Evolutionary conservation across 2,888 invertebrate genomes (phyloP), one percentile per base, ranked within the genome.

Genomic region (Drosophila atripex): DNA sequence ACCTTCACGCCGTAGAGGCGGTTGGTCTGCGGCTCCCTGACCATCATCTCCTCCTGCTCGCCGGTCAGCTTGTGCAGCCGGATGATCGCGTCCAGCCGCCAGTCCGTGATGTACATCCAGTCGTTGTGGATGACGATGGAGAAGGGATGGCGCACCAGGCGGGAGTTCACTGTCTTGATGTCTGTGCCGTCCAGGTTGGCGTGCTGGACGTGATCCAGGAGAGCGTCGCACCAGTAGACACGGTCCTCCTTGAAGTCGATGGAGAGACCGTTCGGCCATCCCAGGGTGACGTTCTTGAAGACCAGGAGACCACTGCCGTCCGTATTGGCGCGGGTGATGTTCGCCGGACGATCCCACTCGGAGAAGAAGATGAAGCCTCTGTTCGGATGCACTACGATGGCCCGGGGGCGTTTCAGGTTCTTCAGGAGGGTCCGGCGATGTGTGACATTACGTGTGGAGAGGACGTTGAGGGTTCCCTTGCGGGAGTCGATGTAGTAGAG

Each of bases 181-280:
- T 98, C 97, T 0, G 94, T 95, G 0, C 99, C 99, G 89, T 98
- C 97, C 4, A 98, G 93, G 82, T 95, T 95, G 0, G 98, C 95
- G 90, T 98, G 98, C 88, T 98, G 98, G 0, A 99, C 97, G 91
- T 99, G 98, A 91, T 99, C 99, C 7, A 99, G 93, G 2, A 98
- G 92, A 3, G 99, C 99, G 90, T 99, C 99, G 88, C 98, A 98
- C 99, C 99, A 99, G 91, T 99, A 99, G 0, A 99, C 93, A 12
- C 98, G 93, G 90, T 98, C 96, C 16, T 94, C 94, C 38, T 93
- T 93, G 88, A 97, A 97, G 91, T 99, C 99, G 72, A 99, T 96
- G 1, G 98, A 97, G 4, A 99, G 92, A 0, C 99, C 99, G 90
- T 99, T 99, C 0, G 99, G 99, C 99, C 99, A 99, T 3, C 98